Conservation (phyloP, 2,888 invertebrate species). For the Biston betularia region DNA sequence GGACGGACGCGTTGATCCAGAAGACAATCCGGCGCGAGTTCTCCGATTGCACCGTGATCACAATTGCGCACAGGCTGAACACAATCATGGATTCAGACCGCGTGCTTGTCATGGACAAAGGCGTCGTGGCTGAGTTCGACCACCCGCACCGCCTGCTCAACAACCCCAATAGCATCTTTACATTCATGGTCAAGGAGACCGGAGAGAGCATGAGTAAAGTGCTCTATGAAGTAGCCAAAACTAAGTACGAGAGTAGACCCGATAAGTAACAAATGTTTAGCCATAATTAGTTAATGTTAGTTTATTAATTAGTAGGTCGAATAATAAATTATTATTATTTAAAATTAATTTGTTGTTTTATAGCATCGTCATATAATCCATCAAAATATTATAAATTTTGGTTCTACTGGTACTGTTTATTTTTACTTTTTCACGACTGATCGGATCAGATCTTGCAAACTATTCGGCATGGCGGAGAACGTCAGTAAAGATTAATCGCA, state of each 20-base stretch:
- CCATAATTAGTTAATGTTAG: background rate
- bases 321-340: background rate
- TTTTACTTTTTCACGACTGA: too few relatives aligned
- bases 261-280: conserved; percentile 8
- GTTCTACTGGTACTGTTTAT: too few relatives aligned
- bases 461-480: too few relatives aligned
- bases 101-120: conserved; percentile 94
- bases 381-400: background rate
- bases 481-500: too few relatives aligned
- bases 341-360: background rate
- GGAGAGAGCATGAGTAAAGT: conserved; percentile 79
- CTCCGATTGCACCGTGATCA: conserved; percentile 92
- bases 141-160: conserved; percentile 88
- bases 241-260: conserved; percentile 58
- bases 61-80: conserved; percentile 96
- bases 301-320: background rate
- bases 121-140: conserved; percentile 90
- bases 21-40: conserved; percentile 93
- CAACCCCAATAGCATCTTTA: conserved; percentile 85
- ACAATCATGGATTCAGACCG: conserved; percentile 96
- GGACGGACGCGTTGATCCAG: conserved; percentile 92
- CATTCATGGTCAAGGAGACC: conserved; percentile 89
- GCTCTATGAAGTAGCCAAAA: conserved; percentile 70
- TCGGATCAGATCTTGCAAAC: too few relatives aligned
- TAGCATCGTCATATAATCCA: too few relatives aligned